A percentile compares a stretch with the other conserved stretches of the same genome.
Evolutionary conservation across 2,888 invertebrate species (phyloP).

Genomic region (Clunio marinus): DNA sequence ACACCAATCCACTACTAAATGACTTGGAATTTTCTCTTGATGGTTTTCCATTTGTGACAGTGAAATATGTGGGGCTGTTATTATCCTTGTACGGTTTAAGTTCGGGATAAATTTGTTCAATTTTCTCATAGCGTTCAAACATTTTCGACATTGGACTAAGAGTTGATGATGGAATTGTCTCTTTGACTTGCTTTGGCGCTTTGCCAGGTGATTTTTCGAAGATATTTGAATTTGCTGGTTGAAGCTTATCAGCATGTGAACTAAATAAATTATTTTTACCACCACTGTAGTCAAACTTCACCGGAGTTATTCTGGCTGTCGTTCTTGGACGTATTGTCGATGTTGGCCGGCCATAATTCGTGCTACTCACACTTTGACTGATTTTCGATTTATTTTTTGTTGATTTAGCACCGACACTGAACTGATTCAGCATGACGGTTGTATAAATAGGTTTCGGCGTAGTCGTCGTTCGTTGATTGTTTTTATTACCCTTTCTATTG

Average conservation of each 20-base stretch:
- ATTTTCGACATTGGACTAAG: slow-evolving; percentile 64
- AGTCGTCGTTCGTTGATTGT: slow-evolving; percentile 19
- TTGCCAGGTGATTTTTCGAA: slow-evolving; percentile 47
- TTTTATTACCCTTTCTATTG: slow-evolving; percentile 37
- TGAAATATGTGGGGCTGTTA: slow-evolving; percentile 42
- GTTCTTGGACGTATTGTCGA: background rate
- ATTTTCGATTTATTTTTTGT: slow-evolving; percentile 5
- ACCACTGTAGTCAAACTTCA: background rate
- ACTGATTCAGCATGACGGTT: slow-evolving; percentile 28
- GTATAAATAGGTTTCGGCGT: slow-evolving; percentile 25
- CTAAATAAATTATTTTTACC: slow-evolving; percentile 34
- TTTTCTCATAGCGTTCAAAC: slow-evolving; percentile 70
- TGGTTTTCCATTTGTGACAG: slow-evolving; percentile 46
- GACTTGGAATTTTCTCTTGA: slow-evolving; percentile 49
- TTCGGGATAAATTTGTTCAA: slow-evolving; percentile 72
- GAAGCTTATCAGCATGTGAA: slow-evolving; percentile 32
- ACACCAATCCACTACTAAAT: slow-evolving; percentile 32
- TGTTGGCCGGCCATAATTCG: background rate
- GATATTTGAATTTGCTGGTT: slow-evolving; percentile 40
- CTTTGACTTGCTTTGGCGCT: slow-evolving; percentile 51
- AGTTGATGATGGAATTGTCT: slow-evolving; percentile 43
- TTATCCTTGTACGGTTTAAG: slow-evolving; percentile 56
- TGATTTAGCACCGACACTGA: background rate
- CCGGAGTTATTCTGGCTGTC: slow-evolving; percentile 1
- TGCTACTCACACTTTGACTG: background rate